phyloP scores from a whole-genome alignment of 2,113 vertebrate genomes.

The Periophthalmodon schlosseri region DNA sequence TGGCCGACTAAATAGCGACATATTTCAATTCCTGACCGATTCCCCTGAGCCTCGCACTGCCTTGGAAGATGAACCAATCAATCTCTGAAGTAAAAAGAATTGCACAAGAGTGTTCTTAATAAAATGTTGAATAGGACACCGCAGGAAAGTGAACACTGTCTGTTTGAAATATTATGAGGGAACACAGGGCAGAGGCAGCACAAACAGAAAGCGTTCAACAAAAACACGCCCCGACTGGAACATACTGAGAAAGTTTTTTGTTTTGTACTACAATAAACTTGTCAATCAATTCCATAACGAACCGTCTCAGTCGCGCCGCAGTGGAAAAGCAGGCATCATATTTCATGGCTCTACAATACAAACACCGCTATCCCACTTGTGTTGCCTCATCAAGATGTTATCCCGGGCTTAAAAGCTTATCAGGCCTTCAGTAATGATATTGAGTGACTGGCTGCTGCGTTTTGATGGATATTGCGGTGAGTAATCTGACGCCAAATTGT shows the following conservation, averaged over 20 bases:
- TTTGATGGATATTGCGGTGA: conserved; percentile 74
- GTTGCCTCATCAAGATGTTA: conserved; percentile 67
- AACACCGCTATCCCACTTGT: conserved; percentile 51
- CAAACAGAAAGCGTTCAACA: conserved; percentile 26
- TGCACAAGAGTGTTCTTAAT: conserved; percentile 18
- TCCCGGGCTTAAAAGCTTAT: conserved; percentile 70
- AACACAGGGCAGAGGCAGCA: conserved; percentile 1
- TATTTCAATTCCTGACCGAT: conserved; percentile 59
- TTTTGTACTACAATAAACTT: conserved; percentile 34
- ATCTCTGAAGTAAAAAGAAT: conserved; percentile 25
- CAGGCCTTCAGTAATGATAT: conserved; percentile 64
- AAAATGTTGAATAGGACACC: conserved; percentile 3
- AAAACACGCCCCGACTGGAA: conserved; percentile 21
- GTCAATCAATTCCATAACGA: conserved; percentile 50
- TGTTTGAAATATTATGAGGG: conserved; percentile 31
- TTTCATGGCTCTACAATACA: conserved; percentile 43
- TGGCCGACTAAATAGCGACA: conserved; percentile 51
- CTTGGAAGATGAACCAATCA: conserved; percentile 50
- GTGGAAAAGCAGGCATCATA: conserved; percentile 23
- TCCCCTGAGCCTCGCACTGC: conserved; percentile 31
- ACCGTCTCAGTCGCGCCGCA: conserved; percentile 33
- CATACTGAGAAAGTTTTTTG: conserved; percentile 9
- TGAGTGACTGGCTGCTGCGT: conserved; percentile 70
- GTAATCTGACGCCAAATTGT: conserved; percentile 72
- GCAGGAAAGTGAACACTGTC: conserved; percentile 13